phyloP scores from a whole-genome alignment of 2,113 vertebrate genomes.

The Campylorhamphus procurvoides region DNA sequence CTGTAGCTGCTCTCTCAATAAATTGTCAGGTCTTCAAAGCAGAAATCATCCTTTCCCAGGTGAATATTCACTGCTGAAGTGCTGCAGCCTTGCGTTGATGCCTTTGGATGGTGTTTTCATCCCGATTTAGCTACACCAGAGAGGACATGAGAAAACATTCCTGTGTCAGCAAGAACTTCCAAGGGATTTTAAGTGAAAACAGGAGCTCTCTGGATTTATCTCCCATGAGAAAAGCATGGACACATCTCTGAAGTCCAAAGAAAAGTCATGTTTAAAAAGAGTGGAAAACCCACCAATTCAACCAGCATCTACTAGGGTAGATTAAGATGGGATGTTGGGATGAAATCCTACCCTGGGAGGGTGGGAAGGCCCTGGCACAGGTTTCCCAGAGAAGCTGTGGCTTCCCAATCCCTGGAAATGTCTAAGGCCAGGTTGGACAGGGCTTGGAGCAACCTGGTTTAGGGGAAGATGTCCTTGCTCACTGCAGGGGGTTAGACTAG shows the following conservation, averaged over 20 bases:
- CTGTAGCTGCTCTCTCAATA: neutral
- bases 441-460: neutral
- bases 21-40: neutral
- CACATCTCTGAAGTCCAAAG: neutral
- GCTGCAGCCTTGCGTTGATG: neutral
- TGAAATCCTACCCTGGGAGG: neutral
- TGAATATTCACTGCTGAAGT: neutral
- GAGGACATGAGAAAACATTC: neutral
- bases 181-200: neutral
- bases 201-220: neutral
- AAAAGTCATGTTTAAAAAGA: neutral
- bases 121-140: neutral
- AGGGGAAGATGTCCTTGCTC: neutral
- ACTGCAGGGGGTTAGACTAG: neutral
- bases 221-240: neutral
- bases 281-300: neutral
- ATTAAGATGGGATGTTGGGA: neutral
- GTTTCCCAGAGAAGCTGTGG: neutral
- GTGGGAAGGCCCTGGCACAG: neutral
- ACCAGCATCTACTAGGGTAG: neutral
- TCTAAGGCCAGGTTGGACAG: fast-evolving
- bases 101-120: neutral
- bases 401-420: neutral
- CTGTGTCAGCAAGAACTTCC: neutral
- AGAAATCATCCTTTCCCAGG: neutral